Percentiles rank a stretch among this genome's conserved stretches.
phyloP scores from a whole-genome alignment of 2,797 vertebrate species.

The Sardinella longiceps region DNA sequence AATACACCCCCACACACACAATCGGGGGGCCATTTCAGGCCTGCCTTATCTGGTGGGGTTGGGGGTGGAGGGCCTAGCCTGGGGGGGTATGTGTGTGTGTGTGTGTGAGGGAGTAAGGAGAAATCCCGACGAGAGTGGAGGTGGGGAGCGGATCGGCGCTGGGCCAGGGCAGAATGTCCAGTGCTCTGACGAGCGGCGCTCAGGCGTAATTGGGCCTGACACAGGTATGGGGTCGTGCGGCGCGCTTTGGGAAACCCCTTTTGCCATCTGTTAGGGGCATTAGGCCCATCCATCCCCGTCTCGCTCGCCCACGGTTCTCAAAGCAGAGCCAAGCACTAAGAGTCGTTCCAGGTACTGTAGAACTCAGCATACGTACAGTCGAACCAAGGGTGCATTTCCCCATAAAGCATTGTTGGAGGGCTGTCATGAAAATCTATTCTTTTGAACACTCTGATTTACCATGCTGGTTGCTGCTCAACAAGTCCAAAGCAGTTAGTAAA shows the following conservation, averaged over 20 bases:
- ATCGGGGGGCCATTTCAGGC: neutral
- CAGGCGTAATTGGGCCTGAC: constrained; percentile 41
- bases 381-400: neutral
- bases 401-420: neutral
- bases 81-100: neutral
- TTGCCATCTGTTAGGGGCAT: constrained; percentile 41
- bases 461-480: neutral
- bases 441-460: neutral
- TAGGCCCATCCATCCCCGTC: constrained; percentile 14
- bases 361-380: neutral
- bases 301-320: neutral
- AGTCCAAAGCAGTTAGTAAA: neutral
- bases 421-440: neutral
- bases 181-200: constrained; percentile 11
- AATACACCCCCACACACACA: neutral
- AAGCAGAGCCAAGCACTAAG: neutral
- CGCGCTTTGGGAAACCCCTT: constrained; percentile 26
- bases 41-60: neutral
- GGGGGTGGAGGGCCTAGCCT: neutral
- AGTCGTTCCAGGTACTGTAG: neutral
- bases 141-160: neutral
- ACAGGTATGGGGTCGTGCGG: constrained; percentile 41
- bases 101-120: neutral
- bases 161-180: neutral
- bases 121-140: neutral